Conservation (phyloP, 2,888 invertebrate species). For the Drosophila nr. fundita region DNA sequence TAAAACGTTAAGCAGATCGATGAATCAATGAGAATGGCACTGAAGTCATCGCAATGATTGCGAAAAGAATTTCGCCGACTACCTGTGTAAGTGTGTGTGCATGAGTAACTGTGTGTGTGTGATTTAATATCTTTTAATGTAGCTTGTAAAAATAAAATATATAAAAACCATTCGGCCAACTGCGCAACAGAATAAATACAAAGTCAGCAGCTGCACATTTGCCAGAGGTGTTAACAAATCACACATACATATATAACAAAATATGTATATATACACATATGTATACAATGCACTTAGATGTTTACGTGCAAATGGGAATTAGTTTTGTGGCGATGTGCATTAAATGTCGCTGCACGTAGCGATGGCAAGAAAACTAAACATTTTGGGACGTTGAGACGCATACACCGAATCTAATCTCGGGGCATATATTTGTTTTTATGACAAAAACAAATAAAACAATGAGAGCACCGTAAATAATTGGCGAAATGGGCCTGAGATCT, state of each 20-base stretch:
- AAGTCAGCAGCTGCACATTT: conserved; percentile 58
- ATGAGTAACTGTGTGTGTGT: not conserved
- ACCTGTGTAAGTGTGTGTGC: not conserved
- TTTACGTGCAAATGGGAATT: conserved; percentile 42
- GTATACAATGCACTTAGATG: conserved; percentile 23
- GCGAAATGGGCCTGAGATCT: conserved; percentile 23
- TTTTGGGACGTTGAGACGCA: conserved; percentile 27
- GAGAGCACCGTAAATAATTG: conserved; percentile 28
- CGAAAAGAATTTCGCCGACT: conserved; percentile 19
- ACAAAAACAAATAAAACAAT: conserved; percentile 32
- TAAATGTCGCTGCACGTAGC: conserved; percentile 54
- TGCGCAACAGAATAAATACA: conserved; percentile 70
- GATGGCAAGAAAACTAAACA: conserved; percentile 51
- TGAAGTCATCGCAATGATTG: conserved; percentile 39
- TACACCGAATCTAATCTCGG: conserved; percentile 63
- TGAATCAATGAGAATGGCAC: conserved; percentile 53
- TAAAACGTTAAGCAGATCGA: conserved; percentile 54
- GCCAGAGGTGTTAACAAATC: conserved; percentile 55
- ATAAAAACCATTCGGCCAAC: conserved; percentile 51
- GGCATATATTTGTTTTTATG: conserved; percentile 52
- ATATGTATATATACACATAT: conserved; percentile 14
- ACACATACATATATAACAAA: conserved; percentile 13
- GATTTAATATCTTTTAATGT: conserved; percentile 40
- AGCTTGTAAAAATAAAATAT: conserved; percentile 51
- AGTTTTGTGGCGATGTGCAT: conserved; percentile 29